Percentiles rank a stretch among this genome's conserved stretches.
Conservation (phyloP, 2,888 invertebrate species). For the Schizaphis graminum region DNA sequence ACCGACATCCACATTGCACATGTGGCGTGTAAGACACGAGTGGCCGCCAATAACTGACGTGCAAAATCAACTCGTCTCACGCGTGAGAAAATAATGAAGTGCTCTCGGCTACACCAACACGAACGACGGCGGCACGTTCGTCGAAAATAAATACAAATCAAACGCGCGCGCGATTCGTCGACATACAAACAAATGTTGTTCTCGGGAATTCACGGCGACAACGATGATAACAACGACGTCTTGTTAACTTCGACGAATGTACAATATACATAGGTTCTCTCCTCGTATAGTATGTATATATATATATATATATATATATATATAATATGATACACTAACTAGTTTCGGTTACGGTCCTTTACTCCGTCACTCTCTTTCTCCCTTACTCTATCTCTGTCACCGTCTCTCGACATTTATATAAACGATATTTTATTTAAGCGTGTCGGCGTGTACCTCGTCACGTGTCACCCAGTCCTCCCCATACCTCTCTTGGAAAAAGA, state of each 20-base stretch:
- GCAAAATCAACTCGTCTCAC: not conserved
- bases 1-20: not conserved
- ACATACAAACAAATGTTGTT: not conserved
- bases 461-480: not conserved
- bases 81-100: not conserved
- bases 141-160: conserved; percentile 47
- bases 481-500: not conserved
- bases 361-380: not conserved
- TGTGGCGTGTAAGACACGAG: not conserved
- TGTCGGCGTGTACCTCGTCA: not conserved
- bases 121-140: conserved; percentile 12
- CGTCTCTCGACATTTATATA: not conserved
- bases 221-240: not conserved
- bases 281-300: not conserved
- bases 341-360: not conserved
- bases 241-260: conserved; percentile 20
- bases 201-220: not conserved
- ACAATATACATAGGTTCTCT: not conserved
- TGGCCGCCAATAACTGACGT: not conserved
- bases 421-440: not conserved
- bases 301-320: too few species aligned
- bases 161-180: conserved; percentile 6
- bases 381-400: not conserved
- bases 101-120: not conserved
- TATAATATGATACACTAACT: not conserved